Percentiles rank a stretch among this genome's conserved stretches.
Conservation (phyloP, 2,888 invertebrate genomes). For the Campoplex nolae region DNA sequence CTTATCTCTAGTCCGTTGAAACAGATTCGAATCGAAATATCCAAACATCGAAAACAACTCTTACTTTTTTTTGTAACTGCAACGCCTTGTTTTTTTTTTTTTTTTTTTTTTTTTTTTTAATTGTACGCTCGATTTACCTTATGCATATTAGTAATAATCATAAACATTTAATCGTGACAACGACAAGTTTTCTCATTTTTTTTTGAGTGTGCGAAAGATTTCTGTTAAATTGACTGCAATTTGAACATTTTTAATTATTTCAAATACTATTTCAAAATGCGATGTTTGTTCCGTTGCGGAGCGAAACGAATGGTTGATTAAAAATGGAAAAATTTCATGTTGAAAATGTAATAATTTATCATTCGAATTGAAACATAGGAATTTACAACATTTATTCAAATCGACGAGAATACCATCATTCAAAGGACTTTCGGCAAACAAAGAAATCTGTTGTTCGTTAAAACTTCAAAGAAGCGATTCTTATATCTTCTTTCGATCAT, state of each 20-base stretch:
- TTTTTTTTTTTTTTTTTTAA: conserved; percentile 19
- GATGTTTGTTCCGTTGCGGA: too few species aligned
- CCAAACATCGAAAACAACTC: not conserved
- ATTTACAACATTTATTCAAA: not conserved
- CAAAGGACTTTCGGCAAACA: not conserved
- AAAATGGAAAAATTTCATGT: too few species aligned
- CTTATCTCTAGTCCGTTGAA: conserved; percentile 31
- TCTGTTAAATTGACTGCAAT: not conserved
- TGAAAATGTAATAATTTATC: not conserved
- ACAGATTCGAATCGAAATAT: not conserved
- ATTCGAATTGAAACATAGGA: not conserved
- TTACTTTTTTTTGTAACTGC: not conserved
- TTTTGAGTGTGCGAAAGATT: not conserved
- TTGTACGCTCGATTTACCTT: conserved; percentile 8
- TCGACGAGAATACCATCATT: not conserved
- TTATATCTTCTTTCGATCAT: not conserved
- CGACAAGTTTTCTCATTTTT: not conserved
- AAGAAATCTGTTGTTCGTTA: not conserved
- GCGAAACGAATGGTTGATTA: too few species aligned
- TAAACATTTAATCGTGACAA: not conserved
- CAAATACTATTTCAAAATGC: not conserved
- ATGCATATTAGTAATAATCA: not conserved
- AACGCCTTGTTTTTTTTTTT: not conserved
- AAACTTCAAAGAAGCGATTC: not conserved
- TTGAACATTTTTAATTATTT: not conserved